Evolutionary conservation across 2,888 invertebrate genomes (phyloP), one percentile per base, ranked within the genome.

Genomic region (Hypselothyrea guttata): DNA sequence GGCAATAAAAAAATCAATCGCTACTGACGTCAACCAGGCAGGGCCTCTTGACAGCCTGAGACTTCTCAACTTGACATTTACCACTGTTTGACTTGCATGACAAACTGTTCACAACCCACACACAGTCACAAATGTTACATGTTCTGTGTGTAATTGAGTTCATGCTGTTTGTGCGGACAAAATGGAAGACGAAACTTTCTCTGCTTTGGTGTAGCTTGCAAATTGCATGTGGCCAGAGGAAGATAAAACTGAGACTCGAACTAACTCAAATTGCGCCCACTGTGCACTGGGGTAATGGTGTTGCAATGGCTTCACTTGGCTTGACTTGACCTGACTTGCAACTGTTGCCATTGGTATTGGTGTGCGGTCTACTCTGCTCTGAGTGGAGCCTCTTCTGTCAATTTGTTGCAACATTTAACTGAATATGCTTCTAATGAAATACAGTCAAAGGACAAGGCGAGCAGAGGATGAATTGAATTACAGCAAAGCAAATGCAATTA

Each of bases 401-500:
- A 59, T 75, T 71, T 71, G 58, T 33, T 52, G 55, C 54, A 49
- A 48, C 65, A 75, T 71, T 86, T 58, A 55, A 68, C 58, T 56
- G 61, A 73, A 68, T 58, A 45, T 55, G 46, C 9, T 57, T 13
- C 63, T 58, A 71, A 70, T 71, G 65, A 75, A 74, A 75, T 49
- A 16, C 46, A 75, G 42, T 69, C 81, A 72, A 75, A 76, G 67
- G 64, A 49, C 51, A 37, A 44, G 59, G 31, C 74, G 16, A 55
- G 54, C 40, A 35, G 22, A n/a, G 38, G 38, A 4, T 53, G 51
- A 79, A 86, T 84, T 61, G 42, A 81, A 70, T 86, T 82, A 77
- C 66, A 41, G 53, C 65, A 53, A 63, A 60, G 38, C 48, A 66
- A 84, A 86, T 70, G 77, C 70, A 86, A 78, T 78, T 86, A 81